These are phyloP conservation scores for Muntiacus muntjak DNA, from an alignment of 2,113 vertebrate species.

Conservation along the genomic window DNA sequence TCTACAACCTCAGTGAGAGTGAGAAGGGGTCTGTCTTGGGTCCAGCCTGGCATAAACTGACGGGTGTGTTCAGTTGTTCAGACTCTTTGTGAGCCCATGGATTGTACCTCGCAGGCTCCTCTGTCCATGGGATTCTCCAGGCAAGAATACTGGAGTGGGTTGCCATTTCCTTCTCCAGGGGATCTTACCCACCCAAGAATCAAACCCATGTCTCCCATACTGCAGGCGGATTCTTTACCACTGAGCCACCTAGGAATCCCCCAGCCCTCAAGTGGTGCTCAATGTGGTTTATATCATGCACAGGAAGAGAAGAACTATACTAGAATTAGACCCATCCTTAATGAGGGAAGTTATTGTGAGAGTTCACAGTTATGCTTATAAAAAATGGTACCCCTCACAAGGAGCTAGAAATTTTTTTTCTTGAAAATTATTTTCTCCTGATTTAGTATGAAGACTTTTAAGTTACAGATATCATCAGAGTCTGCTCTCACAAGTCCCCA, in stretches of 20 bases:
- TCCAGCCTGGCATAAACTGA: accelerated
- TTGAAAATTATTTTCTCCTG: not conserved
- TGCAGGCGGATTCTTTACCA: not conserved
- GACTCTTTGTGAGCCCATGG: not conserved
- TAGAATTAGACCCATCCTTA: not conserved
- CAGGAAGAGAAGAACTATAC: not conserved
- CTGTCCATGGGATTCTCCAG: not conserved
- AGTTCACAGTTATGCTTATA: not conserved
- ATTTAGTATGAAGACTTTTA: not conserved
- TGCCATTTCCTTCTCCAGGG: not conserved
- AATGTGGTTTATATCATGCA: not conserved
- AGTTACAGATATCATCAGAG: not conserved
- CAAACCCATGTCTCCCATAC: not conserved
- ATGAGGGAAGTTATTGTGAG: not conserved
- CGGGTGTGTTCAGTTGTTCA: not conserved
- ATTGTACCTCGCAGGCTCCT: not conserved
- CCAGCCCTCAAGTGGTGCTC: not conserved
- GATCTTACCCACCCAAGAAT: not conserved
- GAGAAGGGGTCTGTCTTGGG: not conserved
- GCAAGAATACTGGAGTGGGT: not conserved
- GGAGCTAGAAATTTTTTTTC: not conserved
- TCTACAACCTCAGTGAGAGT: accelerated
- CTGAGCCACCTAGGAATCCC: not conserved
- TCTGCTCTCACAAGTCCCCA: not conserved
- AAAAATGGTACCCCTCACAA: not conserved